A percentile compares a stretch with the other conserved stretches of the same genome.
Conservation (phyloP, 2,888 invertebrate species). For the Ditula angustiorana region DNA sequence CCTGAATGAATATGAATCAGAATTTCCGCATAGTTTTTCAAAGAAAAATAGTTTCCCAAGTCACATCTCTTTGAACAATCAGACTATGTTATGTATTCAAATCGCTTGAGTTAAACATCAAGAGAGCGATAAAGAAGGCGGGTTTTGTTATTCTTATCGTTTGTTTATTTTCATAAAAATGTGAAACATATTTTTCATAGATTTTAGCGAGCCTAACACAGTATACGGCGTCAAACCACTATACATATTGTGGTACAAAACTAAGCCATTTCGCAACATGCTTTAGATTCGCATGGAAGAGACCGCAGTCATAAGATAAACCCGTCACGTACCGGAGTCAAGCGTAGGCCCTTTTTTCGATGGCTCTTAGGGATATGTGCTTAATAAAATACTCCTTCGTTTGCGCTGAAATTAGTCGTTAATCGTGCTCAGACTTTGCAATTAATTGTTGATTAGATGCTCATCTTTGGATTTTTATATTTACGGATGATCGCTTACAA, state of each 20-base stretch:
- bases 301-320: constrained; percentile 8
- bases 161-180: not conserved
- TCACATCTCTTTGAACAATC: constrained; percentile 35
- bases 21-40: not conserved
- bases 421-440: constrained; percentile 7
- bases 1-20: not conserved
- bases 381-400: constrained; percentile 54
- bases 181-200: not conserved
- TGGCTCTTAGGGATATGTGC: constrained; percentile 42
- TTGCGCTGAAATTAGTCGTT: constrained; percentile 33
- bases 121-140: constrained; percentile 9
- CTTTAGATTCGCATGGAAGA: not conserved
- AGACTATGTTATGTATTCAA: constrained; percentile 28
- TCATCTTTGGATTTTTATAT: too few relatives aligned
- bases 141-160: not conserved
- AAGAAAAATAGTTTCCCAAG: constrained; percentile 9
- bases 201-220: too few relatives aligned
- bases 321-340: constrained; percentile 49
- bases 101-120: constrained; percentile 17
- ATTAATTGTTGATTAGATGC: not conserved
- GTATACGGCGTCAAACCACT: too few relatives aligned
- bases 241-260: not conserved
- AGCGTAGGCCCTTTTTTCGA: constrained; percentile 47
- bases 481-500: too few relatives aligned
- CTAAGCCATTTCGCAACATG: not conserved